Evolutionary conservation across 2,888 invertebrate species (phyloP), one percentile per base, ranked within the genome.

Genomic region (Drosophila robusta): DNA sequence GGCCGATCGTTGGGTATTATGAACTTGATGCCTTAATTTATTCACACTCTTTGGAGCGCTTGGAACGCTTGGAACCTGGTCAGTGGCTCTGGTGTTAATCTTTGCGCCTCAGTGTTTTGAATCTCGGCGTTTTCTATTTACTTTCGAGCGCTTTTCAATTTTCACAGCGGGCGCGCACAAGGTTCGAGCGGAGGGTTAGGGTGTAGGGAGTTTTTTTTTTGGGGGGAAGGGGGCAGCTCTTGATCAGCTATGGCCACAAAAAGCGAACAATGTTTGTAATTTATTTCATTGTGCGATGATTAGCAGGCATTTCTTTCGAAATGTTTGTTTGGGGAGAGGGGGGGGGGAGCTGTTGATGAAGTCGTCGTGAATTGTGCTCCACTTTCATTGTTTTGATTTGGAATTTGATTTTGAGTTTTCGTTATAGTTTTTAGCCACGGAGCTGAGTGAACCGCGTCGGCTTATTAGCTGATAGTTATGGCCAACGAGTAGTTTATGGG

Each of bases 11-110:
- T 87, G 87, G 83, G 87, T 85, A 87, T 85, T 85, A 85, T 82
- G 77, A 85, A 78, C 83, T 87, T 85, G 90, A 90, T 83, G 80
- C 87, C 85, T 88, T 89, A 90, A 90, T 90, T 90, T 90, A 90
- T 90, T 90, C 90, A 90, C 90, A 90, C 87, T 88, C 79, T 70
- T 54, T 66, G 29, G 29, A 29, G 8, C 29, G 29, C 29, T 39
- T 18, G 29, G 29, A 29, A 29, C 29, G 29, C 29, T 39, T 18
- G 57, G 29, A 26, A 7, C 29, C 34, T 51, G 58, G 46, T 42
- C 55, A 55, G 55, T 29, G 65, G 64, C 52, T 34, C 52, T 76
- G 70, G 85, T 87, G 76, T 81, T 78, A 83, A 86, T 86, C 84
- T 78, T 78, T 89, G 72, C 80, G 80, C 79, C 72, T 80, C 50